phyloP scores from a whole-genome alignment of 2,113 vertebrate genomes.

The Symphodus melops region DNA sequence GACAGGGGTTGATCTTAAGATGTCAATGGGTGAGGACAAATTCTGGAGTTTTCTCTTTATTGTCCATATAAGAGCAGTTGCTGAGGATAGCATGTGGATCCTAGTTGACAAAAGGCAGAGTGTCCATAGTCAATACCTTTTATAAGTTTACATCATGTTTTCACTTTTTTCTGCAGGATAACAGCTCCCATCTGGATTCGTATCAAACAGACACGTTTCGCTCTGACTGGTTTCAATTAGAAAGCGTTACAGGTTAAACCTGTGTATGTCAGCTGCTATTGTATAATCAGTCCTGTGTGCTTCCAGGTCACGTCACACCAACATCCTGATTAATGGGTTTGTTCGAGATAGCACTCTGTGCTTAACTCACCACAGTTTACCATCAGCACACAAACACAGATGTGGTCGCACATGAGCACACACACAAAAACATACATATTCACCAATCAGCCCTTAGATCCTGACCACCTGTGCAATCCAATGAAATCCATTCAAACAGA shows the following conservation, averaged over 20 bases:
- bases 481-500: too few relatives aligned
- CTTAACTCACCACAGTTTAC: slow-evolving; percentile 35
- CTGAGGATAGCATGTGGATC: background rate
- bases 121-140: background rate
- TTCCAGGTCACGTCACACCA: slow-evolving; percentile 32
- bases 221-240: background rate
- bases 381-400: slow-evolving; percentile 51
- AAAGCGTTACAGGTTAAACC: background rate
- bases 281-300: slow-evolving; percentile 8
- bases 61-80: background rate
- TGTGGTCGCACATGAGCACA: slow-evolving; percentile 9
- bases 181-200: background rate
- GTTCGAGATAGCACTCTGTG: slow-evolving; percentile 52
- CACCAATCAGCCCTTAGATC: background rate
- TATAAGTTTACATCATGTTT: background rate
- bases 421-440: background rate
- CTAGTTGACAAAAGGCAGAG: background rate
- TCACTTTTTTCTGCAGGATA: background rate
- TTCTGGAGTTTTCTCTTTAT: background rate
- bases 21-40: background rate
- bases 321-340: slow-evolving; percentile 69
- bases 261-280: slow-evolving; percentile 1
- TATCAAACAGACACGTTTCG: background rate
- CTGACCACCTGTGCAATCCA: too few relatives aligned
- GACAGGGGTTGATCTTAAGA: background rate